phyloP scores from a whole-genome alignment of 2,113 vertebrate genomes.

The Oenanthe melanoleuca region DNA sequence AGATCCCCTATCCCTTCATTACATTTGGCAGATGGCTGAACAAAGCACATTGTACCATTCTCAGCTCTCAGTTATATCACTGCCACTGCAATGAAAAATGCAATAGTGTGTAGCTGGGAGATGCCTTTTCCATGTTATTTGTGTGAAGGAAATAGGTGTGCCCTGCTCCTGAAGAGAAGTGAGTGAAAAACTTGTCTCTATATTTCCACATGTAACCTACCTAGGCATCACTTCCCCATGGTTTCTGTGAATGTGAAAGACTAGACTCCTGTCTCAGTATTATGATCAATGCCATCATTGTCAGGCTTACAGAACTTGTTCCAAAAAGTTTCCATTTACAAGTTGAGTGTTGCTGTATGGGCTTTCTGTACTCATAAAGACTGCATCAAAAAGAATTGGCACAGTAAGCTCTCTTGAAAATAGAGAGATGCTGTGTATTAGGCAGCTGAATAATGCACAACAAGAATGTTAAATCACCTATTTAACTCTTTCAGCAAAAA shows the following conservation, averaged over 20 bases:
- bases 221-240: neutral
- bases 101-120: neutral
- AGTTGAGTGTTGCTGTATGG: conserved; percentile 67
- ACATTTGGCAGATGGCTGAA: conserved; percentile 35
- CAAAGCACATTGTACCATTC: neutral
- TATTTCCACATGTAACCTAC: neutral
- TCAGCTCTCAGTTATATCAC: neutral
- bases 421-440: conserved; percentile 58
- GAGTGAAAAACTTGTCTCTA: neutral
- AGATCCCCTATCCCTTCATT: conserved; percentile 37
- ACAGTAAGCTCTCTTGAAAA: conserved; percentile 46
- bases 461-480: conserved; percentile 17
- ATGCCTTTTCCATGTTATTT: neutral
- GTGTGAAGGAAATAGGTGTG: neutral
- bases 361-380: conserved; percentile 63
- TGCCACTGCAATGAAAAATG: neutral
- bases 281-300: conserved; percentile 68
- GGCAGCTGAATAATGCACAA: neutral
- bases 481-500: conserved; percentile 21
- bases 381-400: conserved; percentile 39
- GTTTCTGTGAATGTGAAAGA: neutral
- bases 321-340: conserved; percentile 71
- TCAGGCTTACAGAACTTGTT: conserved; percentile 59
- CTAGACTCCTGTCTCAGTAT: conserved; percentile 36
- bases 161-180: neutral